A percentile compares a stretch with the other conserved stretches of the same genome.
These are phyloP conservation scores for Lapara coniferarum DNA, from an alignment of 2,888 invertebrate species.

Conservation along the genomic window DNA sequence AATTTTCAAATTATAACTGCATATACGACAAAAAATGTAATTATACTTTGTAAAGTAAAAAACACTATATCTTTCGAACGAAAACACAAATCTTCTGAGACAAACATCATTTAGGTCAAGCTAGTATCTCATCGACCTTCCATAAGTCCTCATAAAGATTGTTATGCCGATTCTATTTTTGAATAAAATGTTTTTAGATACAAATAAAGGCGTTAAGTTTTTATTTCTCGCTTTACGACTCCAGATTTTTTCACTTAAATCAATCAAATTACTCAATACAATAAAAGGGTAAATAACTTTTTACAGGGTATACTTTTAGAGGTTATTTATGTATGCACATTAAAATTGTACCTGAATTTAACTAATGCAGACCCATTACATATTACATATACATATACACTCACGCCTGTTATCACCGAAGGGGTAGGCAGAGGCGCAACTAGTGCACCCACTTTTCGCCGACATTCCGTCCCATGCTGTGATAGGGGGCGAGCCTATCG, in stretches of 20 bases:
- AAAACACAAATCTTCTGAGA: slow-evolving; percentile 19
- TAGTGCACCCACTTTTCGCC: no score
- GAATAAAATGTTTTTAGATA: slow-evolving; percentile 18
- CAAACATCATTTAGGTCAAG: slow-evolving; percentile 28
- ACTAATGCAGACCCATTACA: no score
- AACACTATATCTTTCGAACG: background rate
- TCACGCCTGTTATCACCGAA: no score
- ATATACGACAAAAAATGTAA: background rate
- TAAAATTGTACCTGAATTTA: no score
- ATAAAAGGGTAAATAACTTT: background rate
- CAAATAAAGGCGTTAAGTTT: slow-evolving; percentile 11
- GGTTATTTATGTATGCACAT: no score
- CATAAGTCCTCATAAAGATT: slow-evolving; percentile 18
- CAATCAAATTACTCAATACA: slow-evolving; percentile 5
- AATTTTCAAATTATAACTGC: background rate
- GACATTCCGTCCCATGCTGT: no score
- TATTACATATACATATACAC: no score
- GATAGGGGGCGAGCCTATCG: no score
- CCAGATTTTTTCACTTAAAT: slow-evolving; percentile 3
- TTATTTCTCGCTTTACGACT: slow-evolving; percentile 13
- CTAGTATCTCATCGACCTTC: slow-evolving; percentile 8
- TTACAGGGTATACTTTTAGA: no score
- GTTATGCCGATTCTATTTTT: slow-evolving; percentile 18
- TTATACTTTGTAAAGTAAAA: background rate
- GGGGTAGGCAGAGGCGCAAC: no score